phyloP scores from a whole-genome alignment of 2,888 invertebrate species.

The Pandemis cinnamomeana region DNA sequence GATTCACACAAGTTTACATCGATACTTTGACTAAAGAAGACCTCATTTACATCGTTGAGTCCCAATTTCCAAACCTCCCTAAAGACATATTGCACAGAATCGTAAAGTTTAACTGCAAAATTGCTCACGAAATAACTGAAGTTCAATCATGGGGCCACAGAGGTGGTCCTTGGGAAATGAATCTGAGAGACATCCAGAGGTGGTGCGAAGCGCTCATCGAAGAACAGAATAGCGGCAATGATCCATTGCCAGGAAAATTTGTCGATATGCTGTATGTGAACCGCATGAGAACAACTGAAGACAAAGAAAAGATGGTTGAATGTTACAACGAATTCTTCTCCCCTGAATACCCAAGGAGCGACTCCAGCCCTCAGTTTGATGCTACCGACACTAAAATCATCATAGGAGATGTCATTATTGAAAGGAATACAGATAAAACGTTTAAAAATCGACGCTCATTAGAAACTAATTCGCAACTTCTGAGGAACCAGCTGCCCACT shows the following conservation, averaged over 20 bases:
- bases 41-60: constrained; percentile 86
- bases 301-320: constrained; percentile 88
- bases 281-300: constrained; percentile 92
- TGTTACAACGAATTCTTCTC: constrained; percentile 79
- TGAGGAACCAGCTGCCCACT: constrained; percentile 85
- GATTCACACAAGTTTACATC: constrained; percentile 96
- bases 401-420: constrained; percentile 86
- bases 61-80: constrained; percentile 86
- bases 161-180: constrained; percentile 98
- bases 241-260: constrained; percentile 83
- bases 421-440: constrained; percentile 69
- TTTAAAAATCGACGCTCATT: constrained; percentile 66
- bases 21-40: constrained; percentile 87
- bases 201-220: constrained; percentile 93
- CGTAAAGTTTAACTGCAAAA: constrained; percentile 90
- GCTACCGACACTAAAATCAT: constrained; percentile 84
- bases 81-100: constrained; percentile 87
- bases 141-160: constrained; percentile 89
- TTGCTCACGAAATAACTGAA: constrained; percentile 86
- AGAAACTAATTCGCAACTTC: constrained; percentile 74
- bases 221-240: constrained; percentile 58
- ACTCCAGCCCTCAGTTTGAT: constrained; percentile 83
- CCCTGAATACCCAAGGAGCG: constrained; percentile 77
- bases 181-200: constrained; percentile 96
- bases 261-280: constrained; percentile 93